These are phyloP conservation scores for Okamejei kenojei DNA, from an alignment of 2,797 vertebrate species.

Conservation along the genomic window DNA sequence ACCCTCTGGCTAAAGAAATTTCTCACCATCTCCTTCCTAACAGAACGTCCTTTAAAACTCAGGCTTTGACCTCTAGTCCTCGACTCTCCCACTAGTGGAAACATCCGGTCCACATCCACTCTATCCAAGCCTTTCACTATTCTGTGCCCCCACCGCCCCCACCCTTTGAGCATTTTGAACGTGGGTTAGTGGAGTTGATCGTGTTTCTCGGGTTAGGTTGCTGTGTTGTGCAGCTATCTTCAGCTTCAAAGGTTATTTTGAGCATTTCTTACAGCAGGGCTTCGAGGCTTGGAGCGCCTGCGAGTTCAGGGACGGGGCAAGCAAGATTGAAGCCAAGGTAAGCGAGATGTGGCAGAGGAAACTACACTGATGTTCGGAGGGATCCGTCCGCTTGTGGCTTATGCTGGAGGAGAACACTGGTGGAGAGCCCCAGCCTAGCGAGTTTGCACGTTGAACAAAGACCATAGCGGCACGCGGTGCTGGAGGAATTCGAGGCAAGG, in stretches of 20 bases:
- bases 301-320: slow-evolving; percentile 28
- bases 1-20: too few relatives aligned
- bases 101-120: too few relatives aligned
- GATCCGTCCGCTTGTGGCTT: too few relatives aligned
- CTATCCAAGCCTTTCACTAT: too few relatives aligned
- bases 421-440: background rate
- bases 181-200: background rate
- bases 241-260: slow-evolving; percentile 3
- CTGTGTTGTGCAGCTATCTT: background rate
- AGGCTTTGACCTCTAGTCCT: too few relatives aligned
- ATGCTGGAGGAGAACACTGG: background rate
- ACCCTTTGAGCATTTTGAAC: background rate
- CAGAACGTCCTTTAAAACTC: too few relatives aligned
- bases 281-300: slow-evolving; percentile 30
- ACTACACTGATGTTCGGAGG: background rate
- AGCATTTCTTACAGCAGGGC: slow-evolving; percentile 31
- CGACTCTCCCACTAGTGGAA: too few relatives aligned
- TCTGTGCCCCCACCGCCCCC: too few relatives aligned
- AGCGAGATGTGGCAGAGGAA: background rate
- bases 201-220: background rate
- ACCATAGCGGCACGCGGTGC: background rate
- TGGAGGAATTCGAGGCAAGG: background rate
- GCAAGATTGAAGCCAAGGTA: slow-evolving; percentile 35
- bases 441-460: background rate
- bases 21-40: too few relatives aligned